phyloP scores from a whole-genome alignment of 2,113 vertebrate genomes.

The Emydocephalus ijimae region DNA sequence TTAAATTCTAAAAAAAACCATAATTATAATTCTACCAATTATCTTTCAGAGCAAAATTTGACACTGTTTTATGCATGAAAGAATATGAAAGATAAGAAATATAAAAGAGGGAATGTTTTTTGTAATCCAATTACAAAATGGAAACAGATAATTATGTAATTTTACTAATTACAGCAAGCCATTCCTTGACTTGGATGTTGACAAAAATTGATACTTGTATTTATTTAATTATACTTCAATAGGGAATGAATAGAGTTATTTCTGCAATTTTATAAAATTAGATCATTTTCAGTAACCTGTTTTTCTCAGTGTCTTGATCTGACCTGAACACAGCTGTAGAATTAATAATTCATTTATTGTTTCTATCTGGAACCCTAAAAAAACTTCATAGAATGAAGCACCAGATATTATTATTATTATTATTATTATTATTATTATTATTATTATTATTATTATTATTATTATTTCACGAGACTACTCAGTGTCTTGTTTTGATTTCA shows the following conservation, averaged over 20 bases:
- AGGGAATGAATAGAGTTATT: not conserved
- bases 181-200: conserved; percentile 23
- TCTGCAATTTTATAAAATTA: not conserved
- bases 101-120: conserved; percentile 32
- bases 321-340: not conserved
- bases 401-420: not conserved
- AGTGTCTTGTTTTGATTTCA: not conserved
- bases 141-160: conserved; percentile 30
- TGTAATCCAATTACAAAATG: conserved; percentile 44
- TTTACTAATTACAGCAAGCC: conserved; percentile 10
- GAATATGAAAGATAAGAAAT: conserved; percentile 29
- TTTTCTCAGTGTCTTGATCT: not conserved
- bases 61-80: conserved; percentile 4
- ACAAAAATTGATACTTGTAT: conserved; percentile 37
- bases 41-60: conserved; percentile 29
- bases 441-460: not conserved
- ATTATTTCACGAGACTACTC: not conserved
- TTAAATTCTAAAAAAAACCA: conserved; percentile 19
- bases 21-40: conserved; percentile 39
- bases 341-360: not conserved
- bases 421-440: not conserved
- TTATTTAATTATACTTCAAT: not conserved
- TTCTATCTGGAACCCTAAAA: not conserved
- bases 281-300: not conserved
- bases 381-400: not conserved